Evolutionary conservation across 2,797 vertebrate genomes (phyloP), one percentile per base, ranked within the genome.

Genomic region (Apodemus agrarius): DNA sequence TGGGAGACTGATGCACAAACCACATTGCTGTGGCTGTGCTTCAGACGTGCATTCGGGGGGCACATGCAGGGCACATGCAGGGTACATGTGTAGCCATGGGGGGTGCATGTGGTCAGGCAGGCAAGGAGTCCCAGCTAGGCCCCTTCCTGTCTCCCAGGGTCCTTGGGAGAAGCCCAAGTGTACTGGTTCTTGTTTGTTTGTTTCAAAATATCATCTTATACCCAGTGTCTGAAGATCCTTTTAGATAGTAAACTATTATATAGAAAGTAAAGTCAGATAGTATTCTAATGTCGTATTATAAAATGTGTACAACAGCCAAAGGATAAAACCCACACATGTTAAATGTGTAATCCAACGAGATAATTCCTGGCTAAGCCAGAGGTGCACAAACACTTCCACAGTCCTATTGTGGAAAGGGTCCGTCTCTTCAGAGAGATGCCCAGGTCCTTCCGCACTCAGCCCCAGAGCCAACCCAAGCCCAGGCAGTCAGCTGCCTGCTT

Each of bases 161-260:
- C 43, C 63, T 87, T 26, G 34, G 37, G 59, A 63, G n/a, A 72
- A 84, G n/a, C 4, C 17, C 8, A 6, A 57, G 49, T 88, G 6
- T 84, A 1, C 22, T 46, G 19, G 31, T 17, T 80, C 75, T 61
- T 63, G 3, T 49, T 49, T 46, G 29, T 1, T 29, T 82, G 14
- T 81, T 26, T 91, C 10, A 37, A 88, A 93, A 29, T 17, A 2
- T 63, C 57, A 88, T 82, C 9, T 49, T 37, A 40, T 46, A 43
- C 61, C n/a, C 21, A 57, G 7, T 69, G 74, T 79, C 11, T 82
- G 31, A 37, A 74, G 24, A 2, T 74, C 31, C 22, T 63, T 54
- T 96, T n/a, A 87, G 59, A 72, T 43, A 72, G 34, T 46, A 14
- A 86, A 31, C 59, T n/a, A 46, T 90, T 67, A 57, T 40, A 81